A percentile compares a stretch with the other conserved stretches of the same genome.
Evolutionary conservation across 2,888 invertebrate species (phyloP).

Genomic region (Hirtodrosophila alboralis): DNA sequence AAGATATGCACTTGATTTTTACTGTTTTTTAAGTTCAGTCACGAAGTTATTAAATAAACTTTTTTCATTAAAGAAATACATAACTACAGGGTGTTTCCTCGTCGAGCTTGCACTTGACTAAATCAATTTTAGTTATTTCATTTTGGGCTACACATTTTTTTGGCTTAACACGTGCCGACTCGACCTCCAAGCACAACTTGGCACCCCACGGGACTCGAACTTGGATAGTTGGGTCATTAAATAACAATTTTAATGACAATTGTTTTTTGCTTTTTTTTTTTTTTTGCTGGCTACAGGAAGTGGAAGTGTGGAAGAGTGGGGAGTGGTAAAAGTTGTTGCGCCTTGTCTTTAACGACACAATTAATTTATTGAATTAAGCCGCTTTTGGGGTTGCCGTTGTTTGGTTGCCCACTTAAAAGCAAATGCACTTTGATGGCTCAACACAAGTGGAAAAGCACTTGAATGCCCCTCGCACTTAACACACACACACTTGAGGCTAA

Average conservation of each 20-base stretch:
- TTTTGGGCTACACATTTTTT: slow-evolving; percentile 32
- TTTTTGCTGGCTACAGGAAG: slow-evolving; percentile 55
- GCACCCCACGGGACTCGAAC: slow-evolving; percentile 19
- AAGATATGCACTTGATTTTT: too few species aligned
- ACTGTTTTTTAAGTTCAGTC: too few species aligned
- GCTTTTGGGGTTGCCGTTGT: slow-evolving; percentile 10
- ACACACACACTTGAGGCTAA: slow-evolving; percentile 18
- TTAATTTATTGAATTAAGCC: slow-evolving; percentile 68
- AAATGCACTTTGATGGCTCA: slow-evolving; percentile 67
- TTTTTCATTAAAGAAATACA: too few species aligned
- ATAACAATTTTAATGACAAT: slow-evolving; percentile 69
- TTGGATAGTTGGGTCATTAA: slow-evolving; percentile 51
- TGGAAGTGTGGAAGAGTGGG: too few species aligned
- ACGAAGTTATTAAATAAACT: too few species aligned
- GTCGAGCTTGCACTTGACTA: too few species aligned
- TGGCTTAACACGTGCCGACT: slow-evolving; percentile 59
- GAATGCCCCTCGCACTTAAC: slow-evolving; percentile 18
- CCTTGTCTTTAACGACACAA: slow-evolving; percentile 57
- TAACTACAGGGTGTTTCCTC: too few species aligned
- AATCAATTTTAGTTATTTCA: too few species aligned
- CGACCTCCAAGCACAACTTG: slow-evolving; percentile 51
- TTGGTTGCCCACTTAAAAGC: slow-evolving; percentile 34
- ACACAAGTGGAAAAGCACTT: slow-evolving; percentile 57
- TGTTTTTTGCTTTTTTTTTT: slow-evolving; percentile 12
- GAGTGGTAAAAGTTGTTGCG: slow-evolving; percentile 55